Base-by-base conservation (phyloP, 2,888 invertebrate genomes). In the Drosophila subsilvestris region DNA sequence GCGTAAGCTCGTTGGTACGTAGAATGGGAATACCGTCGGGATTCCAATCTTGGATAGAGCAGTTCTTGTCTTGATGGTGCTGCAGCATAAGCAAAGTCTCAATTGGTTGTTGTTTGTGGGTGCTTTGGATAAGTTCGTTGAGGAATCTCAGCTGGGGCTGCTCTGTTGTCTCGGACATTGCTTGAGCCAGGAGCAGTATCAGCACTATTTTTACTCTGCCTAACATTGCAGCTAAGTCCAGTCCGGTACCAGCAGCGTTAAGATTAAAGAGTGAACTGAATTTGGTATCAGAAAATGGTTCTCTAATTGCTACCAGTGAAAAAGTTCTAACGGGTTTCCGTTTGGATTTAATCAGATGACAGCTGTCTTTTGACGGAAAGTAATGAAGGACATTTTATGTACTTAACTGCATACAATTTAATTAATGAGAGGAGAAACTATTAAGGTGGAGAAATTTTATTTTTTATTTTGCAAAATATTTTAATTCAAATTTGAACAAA, bases 11-110 rank as follows among this genome's bases (percentile, higher is more conserved):
- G 8, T 32, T 56, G 14, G 37, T 7, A 1, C 61, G 44, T 10
- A 61, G 3, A 2, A 37, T 56, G 17, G 25, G 8, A 10, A 47
- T 47, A n/a, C 37, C 45, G 0, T 12, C 37, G 7, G 61, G 47
- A 37, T 27, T 22, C 61, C 61, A 61, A 3, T 61, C 37, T 2
- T 56, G 44, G 12, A n/a, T 37, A 5, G 14, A 9, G 7, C 61
- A 61, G 10, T 61, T n/a, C 3, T 47, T 37, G 10, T 25, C n/a
- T 5, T 3, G 18, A 1, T 47, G 56, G 18, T 47, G 25, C 8
- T 27, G 48, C 8, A 62, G 47, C 0, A 4, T 14, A 6, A 27
- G 48, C 8, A 62, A 9, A 1, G 20, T 62, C 12, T 0, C 9
- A n/a, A 62, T 17, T 4, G 47, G 12, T 1, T 4, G 5, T 3